Percentiles rank a stretch among this genome's conserved stretches.
Conservation (phyloP, 2,113 vertebrate genomes). For the Myotis brandtii region DNA sequence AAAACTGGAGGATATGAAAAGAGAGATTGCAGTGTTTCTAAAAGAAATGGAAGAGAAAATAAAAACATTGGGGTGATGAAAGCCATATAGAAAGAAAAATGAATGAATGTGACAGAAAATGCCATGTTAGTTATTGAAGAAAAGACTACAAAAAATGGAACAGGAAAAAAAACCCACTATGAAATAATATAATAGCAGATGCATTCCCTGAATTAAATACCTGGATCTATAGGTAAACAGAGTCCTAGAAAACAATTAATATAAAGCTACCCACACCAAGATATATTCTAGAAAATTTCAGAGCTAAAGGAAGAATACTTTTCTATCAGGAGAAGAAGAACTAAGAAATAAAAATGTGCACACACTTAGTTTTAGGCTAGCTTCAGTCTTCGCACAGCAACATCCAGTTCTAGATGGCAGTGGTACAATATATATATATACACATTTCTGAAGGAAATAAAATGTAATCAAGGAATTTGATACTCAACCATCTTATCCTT, state of each 20-base stretch:
- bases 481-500: not conserved
- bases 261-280: not conserved
- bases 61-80: not conserved
- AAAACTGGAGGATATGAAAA: not conserved
- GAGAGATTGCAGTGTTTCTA: not conserved
- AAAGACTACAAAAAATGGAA: not conserved
- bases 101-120: not conserved
- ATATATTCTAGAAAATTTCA: not conserved
- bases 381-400: not conserved
- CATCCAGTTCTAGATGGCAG: not conserved
- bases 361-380: not conserved
- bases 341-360: not conserved
- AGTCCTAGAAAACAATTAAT: not conserved
- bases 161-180: not conserved
- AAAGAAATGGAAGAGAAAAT: slow-evolving; percentile 39
- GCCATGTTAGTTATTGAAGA: not conserved
- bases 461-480: slow-evolving; percentile 33
- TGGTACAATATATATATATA: not conserved
- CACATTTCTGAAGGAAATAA: slow-evolving; percentile 25
- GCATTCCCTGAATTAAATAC: not conserved
- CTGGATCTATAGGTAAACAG: not conserved
- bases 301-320: not conserved
- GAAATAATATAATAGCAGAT: not conserved
- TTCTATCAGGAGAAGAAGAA: not conserved
- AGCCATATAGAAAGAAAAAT: not conserved